Evolutionary conservation across 2,888 invertebrate genomes (phyloP), one percentile per base, ranked within the genome.

Genomic region (Synanthedon myopaeformis): DNA sequence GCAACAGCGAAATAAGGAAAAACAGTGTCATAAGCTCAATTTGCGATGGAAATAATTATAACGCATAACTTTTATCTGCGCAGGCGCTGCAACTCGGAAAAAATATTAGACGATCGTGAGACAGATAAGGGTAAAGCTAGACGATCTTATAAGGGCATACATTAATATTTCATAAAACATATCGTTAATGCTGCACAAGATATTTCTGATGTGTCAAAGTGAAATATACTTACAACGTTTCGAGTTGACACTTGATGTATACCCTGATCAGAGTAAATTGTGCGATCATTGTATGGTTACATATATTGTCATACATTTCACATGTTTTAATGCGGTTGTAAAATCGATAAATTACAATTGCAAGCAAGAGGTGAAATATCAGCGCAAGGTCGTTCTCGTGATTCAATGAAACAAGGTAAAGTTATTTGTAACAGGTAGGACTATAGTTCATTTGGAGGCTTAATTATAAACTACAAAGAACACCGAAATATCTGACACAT

Each of bases 181-280:
- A 65, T 45, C 64, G 66, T 69, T 66, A 60, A 58, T 63, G 61
- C 60, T 61, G 53, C 61, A 64, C 66, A 64, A 66, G 62, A 65
- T 65, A 63, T 61, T 65, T 63, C 60, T 62, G 69, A 82, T 80
- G 77, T 80, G 80, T 82, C 78, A 77, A 79, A 77, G 71, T 82
- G 79, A 82, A 77, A 74, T 78, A 78, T 75, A 72, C 59, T 60
- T 62, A 58, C 60, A 58, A 59, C 63, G 60, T 61, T 61, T 61
- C 57, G 62, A 45, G 65, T 59, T 77, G 78, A 79, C 78, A 69
- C 70, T 69, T 69, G 28, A 35, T 35, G 28, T 51, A 35, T 51
- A 35, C 51, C 10, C 45, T 17, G 13, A 49, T 53, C 51, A 51
- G 53, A 50, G 57, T 55, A 49, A 55, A 52, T 52, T 57, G 55